phyloP scores from a whole-genome alignment of 2,888 invertebrate genomes.

The Coelinius sp. region DNA sequence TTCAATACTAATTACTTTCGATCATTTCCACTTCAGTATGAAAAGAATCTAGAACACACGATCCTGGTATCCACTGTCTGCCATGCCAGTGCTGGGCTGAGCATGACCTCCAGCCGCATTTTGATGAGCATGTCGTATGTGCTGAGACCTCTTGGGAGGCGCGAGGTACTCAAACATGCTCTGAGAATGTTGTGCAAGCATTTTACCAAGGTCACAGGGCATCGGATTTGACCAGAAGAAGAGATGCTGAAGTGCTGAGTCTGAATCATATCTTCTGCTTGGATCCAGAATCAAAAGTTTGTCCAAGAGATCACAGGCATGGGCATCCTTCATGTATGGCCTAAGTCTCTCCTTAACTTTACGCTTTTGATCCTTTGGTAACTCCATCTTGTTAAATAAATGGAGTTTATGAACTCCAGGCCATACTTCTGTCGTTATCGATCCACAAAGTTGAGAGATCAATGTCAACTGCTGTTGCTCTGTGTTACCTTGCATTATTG shows the following conservation, averaged over 20 bases:
- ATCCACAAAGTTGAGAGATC: constrained; percentile 96
- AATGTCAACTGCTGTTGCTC: constrained; percentile 96
- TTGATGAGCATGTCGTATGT: constrained; percentile 81
- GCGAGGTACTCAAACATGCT: constrained; percentile 97
- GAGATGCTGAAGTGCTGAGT: constrained; percentile 95
- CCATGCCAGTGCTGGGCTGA: constrained; percentile 74
- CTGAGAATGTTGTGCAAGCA: constrained; percentile 90
- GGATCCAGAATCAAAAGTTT: constrained; percentile 94
- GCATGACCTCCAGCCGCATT: constrained; percentile 72
- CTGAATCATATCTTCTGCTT: constrained; percentile 87
- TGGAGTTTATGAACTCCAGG: constrained; percentile 93
- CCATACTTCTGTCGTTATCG: constrained; percentile 94
- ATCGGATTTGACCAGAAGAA: constrained; percentile 99
- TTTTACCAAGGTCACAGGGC: constrained; percentile 91
- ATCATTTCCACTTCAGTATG: no score
- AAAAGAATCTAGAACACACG: constrained; percentile 80
- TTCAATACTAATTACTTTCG: no score
- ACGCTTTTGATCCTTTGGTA: constrained; percentile 88
- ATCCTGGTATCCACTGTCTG: constrained; percentile 89
- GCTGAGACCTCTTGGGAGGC: constrained; percentile 80
- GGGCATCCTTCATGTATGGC: constrained; percentile 91
- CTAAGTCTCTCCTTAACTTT: constrained; percentile 88
- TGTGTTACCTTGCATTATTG: constrained; percentile 96
- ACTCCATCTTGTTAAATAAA: constrained; percentile 88
- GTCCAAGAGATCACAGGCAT: constrained; percentile 94